phyloP scores from a whole-genome alignment of 1,140 invertebrate species.

The Drosophila burlai region DNA sequence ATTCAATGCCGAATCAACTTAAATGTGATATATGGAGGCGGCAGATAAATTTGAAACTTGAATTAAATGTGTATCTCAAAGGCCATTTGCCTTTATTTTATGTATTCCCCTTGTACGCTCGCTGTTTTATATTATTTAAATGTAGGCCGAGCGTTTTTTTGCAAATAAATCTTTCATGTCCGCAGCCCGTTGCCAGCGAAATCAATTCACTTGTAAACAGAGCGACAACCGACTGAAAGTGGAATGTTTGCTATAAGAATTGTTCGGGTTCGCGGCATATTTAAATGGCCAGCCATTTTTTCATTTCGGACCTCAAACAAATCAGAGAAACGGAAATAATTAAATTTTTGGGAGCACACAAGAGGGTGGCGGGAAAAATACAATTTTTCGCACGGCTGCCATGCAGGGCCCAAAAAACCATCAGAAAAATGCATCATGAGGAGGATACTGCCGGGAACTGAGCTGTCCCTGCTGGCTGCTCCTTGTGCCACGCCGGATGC shows the following conservation, averaged over 20 bases:
- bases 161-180: slow-evolving; percentile 24
- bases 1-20: slow-evolving; percentile 32
- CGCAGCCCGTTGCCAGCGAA: slow-evolving; percentile 25
- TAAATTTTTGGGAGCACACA: slow-evolving; percentile 38
- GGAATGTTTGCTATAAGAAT: slow-evolving; percentile 37
- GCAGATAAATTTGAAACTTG: slow-evolving; percentile 3
- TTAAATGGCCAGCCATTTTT: slow-evolving; percentile 32
- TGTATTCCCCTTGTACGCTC: neutral
- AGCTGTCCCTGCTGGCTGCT: neutral
- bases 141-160: slow-evolving; percentile 1
- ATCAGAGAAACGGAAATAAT: slow-evolving; percentile 53
- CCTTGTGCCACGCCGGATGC: slow-evolving; percentile 10
- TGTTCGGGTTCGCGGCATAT: slow-evolving; percentile 25
- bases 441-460: neutral
- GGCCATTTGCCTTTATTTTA: neutral
- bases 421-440: slow-evolving; percentile 22
- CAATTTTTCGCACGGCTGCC: slow-evolving; percentile 39
- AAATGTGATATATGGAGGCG: slow-evolving; percentile 9
- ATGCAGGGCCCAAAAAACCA: slow-evolving; percentile 8
- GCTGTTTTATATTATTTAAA: slow-evolving; percentile 21
- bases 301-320: slow-evolving; percentile 32
- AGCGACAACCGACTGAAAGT: slow-evolving; percentile 32
- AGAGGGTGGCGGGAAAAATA: slow-evolving; percentile 17
- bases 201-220: slow-evolving; percentile 47
- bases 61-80: slow-evolving; percentile 11